Percentiles rank a stretch among this genome's conserved stretches.
These are phyloP conservation scores for Phoxinus dragarum DNA, from an alignment of 2,797 vertebrate species.

Conservation along the genomic window DNA sequence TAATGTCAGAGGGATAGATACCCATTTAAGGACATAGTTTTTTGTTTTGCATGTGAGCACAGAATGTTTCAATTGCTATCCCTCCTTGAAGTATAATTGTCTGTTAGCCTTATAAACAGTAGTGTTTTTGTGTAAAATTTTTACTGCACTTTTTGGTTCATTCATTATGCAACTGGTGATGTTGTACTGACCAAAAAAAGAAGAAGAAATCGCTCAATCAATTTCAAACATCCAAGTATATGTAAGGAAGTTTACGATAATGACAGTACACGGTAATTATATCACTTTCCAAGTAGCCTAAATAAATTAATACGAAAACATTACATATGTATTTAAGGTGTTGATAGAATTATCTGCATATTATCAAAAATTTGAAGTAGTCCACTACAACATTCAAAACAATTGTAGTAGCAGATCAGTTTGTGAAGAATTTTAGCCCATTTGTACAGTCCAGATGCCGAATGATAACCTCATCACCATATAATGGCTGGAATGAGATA, in stretches of 20 bases:
- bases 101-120: neutral
- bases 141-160: neutral
- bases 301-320: neutral
- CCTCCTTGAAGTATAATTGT: neutral
- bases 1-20: constrained; percentile 23
- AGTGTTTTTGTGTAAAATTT: neutral
- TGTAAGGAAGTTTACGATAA: neutral
- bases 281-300: neutral
- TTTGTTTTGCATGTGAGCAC: constrained; percentile 8
- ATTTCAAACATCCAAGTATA: no score
- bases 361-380: neutral
- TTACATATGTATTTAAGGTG: neutral
- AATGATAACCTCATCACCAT: neutral
- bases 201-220: neutral
- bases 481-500: constrained; percentile 1
- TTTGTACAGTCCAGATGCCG: neutral
- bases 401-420: neutral
- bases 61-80: constrained; percentile 26
- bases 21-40: constrained; percentile 32
- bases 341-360: neutral
- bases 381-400: neutral
- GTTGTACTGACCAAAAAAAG: neutral
- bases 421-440: neutral
- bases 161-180: neutral
- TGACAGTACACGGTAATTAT: neutral